phyloP scores from a whole-genome alignment of 2,113 vertebrate species.

The Regulus satrapa region DNA sequence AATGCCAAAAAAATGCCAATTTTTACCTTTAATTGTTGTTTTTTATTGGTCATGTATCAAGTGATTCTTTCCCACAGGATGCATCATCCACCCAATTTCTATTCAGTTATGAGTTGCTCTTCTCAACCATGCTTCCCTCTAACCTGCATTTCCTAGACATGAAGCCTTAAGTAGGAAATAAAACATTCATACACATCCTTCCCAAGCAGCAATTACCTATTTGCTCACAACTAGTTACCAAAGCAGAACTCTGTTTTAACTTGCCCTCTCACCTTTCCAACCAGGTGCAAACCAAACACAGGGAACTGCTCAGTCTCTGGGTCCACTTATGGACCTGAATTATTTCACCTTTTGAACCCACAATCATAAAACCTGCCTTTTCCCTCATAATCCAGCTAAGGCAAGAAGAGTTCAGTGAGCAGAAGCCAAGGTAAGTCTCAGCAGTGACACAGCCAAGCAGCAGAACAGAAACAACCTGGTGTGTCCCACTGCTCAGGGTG shows the following conservation, averaged over 20 bases:
- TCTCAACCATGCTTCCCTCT: neutral
- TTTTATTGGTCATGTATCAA: neutral
- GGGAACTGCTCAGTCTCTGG: neutral
- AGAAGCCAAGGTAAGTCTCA: neutral
- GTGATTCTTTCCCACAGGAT: neutral
- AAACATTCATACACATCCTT: fast-evolving
- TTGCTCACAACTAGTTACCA: neutral
- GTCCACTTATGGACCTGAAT: neutral
- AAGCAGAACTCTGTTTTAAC: neutral
- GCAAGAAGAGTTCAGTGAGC: neutral
- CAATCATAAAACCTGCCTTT: neutral
- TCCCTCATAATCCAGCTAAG: neutral
- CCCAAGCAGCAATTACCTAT: neutral
- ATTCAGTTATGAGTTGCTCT: neutral
- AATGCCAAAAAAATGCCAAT: neutral
- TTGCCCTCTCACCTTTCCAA: neutral
- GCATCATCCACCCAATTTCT: neutral
- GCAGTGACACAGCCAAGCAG: neutral
- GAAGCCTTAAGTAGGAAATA: neutral
- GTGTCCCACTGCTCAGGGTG: neutral
- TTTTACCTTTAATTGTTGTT: neutral
- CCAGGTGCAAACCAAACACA: neutral
- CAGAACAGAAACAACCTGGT: neutral
- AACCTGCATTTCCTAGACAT: neutral
- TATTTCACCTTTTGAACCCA: neutral